Evolutionary conservation across 2,888 invertebrate species (phyloP), one percentile per base, ranked within the genome.

Genomic region (Mongoloraphidia duomilia): DNA sequence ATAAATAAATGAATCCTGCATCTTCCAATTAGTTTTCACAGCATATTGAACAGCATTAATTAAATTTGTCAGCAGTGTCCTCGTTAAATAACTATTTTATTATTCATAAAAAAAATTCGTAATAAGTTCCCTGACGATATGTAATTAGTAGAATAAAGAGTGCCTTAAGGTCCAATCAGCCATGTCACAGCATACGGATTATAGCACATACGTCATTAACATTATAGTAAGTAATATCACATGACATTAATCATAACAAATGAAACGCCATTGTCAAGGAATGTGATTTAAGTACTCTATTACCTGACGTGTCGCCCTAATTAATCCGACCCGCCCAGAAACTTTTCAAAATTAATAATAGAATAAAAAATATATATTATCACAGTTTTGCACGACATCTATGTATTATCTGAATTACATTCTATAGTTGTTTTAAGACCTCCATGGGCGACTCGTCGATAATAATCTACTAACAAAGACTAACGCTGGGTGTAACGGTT

Each of bases 251-350:
- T 39, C 40, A 39, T 39, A 39, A 39, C 40, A 39, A 39, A 39
- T 14, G 40, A 39, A 14, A 39, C 40, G 40, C 13, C 13, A 39
- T 14, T 39, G 40, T 39, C 40, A 14, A 39, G 40, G 40, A 14
- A 39, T 39, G 40, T 39, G 40, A 39, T 39, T 39, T 39, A 39
- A 14, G 14, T 14, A 11, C 40, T 14, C 40, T 12, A 14, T 39
- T 39, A 39, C 40, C 14, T 39, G 40, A 39, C 40, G 40, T 39
- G 47, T 39, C 41, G 34, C 34, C 26, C 47, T 47, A 47, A 47
- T 47, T 47, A 47, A 47, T 40, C 39, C 34, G 35, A 40, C 47
- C 41, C 47, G 47, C 47, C 47, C 40, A 39, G 40, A 12, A 14
- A 39, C 13, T 39, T 12, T 39, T 39, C 40, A 39, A 39, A 39